Evolutionary conservation across 1,140 invertebrate genomes (phyloP), one percentile per base, ranked within the genome.

Genomic region (Hyposmocoma kahamanoa): DNA sequence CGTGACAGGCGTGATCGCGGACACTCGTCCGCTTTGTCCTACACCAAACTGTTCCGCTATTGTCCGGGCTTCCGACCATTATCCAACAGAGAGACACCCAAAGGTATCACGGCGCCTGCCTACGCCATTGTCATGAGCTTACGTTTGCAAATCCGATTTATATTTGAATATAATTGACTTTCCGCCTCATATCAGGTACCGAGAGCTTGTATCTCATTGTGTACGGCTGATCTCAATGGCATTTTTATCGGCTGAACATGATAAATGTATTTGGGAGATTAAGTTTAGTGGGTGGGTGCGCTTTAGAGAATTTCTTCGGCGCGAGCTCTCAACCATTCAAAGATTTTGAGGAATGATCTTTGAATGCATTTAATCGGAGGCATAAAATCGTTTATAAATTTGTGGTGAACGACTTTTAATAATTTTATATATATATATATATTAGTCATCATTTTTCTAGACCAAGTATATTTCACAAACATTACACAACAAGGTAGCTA

Each of bases 121-220:
- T 69, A 67, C 59, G 56, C 68, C 60, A 81, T 84, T 84, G 81
- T 84, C 59, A 69, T 47, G 42, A 56, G 54, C 78, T 84, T 84
- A 84, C 68, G 70, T 81, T 84, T 62, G 81, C 81, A 82, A 84
- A 84, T 84, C 81, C 73, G 81, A 82, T 84, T 84, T 84, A 79
- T 84, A 84, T 84, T 84, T 84, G 77, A 84, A 84, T 84, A 84
- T 84, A 82, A 84, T 84, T 82, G 81, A 84, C 77, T 82, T 75
- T 78, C 69, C 70, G 76, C 63, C 72, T 64, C 69, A 60, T 69
- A 76, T 82, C 81, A 71, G 78, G 75, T 80, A 84, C 66, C 59
- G 53, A 65, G 71, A 66, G 66, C 66, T 70, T 69, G 75, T 76
- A 70, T 59, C 64, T 67, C 67, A 79, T 84, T 84, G 80, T 84